These are phyloP conservation scores for Erythrocercus mccallii DNA, from an alignment of 2,113 vertebrate genomes.

Conservation along the genomic window DNA sequence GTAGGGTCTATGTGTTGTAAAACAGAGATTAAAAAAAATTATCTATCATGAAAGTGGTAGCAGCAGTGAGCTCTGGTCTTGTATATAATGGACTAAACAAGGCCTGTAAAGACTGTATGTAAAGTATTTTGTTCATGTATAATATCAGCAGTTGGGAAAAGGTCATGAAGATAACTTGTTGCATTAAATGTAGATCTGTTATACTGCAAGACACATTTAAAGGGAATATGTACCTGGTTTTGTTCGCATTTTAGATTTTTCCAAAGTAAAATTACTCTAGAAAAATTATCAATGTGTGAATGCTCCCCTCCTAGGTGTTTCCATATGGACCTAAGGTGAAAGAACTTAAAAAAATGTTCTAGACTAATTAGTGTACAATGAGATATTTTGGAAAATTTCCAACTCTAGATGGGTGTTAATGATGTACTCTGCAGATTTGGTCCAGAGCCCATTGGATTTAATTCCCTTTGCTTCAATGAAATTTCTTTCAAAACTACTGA, in stretches of 20 bases:
- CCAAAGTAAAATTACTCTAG: not conserved
- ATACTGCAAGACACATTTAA: not conserved
- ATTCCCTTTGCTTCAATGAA: not conserved
- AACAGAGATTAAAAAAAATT: not conserved
- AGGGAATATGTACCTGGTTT: not conserved
- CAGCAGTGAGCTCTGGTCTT: not conserved
- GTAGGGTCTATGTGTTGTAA: not conserved
- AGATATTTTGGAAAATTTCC: not conserved
- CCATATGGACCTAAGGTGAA: not conserved
- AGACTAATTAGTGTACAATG: not conserved
- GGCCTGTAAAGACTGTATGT: not conserved
- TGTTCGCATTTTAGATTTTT: not conserved
- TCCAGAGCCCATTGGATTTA: not conserved
- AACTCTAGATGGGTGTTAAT: not conserved
- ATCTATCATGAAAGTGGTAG: not conserved
- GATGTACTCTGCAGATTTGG: not conserved
- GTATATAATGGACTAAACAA: not conserved
- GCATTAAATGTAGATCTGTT: not conserved
- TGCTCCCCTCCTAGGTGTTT: not conserved
- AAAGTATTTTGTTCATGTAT: not conserved
- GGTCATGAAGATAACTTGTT: not conserved
- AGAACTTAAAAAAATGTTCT: not conserved
- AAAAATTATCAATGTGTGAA: not conserved
- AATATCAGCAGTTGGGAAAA: not conserved
- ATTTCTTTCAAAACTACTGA: not conserved